phyloP scores from a whole-genome alignment of 37 sponge, comb jelly and placozoan genomes.

The Lycopodina hypogea region DNA sequence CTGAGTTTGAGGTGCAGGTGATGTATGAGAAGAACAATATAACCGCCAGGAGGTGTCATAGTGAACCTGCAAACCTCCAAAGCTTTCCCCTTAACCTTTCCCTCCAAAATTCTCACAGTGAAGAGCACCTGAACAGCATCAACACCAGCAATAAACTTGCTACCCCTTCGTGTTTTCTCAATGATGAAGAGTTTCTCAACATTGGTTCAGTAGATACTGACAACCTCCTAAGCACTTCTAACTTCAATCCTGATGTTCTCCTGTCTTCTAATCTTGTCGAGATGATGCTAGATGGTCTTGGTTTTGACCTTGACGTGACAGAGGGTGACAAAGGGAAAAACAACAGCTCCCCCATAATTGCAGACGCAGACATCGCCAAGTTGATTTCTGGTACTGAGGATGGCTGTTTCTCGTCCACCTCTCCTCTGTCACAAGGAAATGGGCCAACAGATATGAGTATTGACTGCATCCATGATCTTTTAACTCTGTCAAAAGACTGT shows the following conservation, averaged over 20 bases:
- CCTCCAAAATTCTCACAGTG: neutral
- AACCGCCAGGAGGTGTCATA: constrained; percentile 4
- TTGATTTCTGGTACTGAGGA: neutral
- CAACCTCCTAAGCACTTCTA: neutral
- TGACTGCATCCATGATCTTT: constrained; percentile 24
- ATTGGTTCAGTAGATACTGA: neutral
- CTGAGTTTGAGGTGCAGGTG: constrained; percentile 12
- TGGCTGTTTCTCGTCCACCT: neutral
- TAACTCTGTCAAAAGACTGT: neutral
- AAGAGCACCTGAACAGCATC: constrained; percentile 1
- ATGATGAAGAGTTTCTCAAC: neutral
- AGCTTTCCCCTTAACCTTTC: neutral
- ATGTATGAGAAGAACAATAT: constrained; percentile 10
- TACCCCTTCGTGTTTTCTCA: neutral
- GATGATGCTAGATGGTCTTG: constrained; percentile 3
- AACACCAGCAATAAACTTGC: neutral
- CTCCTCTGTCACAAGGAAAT: neutral
- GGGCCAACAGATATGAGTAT: neutral
- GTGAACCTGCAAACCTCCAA: constrained; percentile 10
- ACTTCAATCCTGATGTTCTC: constrained; percentile 56
- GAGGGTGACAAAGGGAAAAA: neutral
- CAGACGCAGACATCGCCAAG: neutral
- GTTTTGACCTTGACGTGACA: neutral
- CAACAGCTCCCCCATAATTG: neutral
- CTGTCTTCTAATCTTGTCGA: constrained; percentile 20